Percentiles rank a stretch among this genome's conserved stretches.
phyloP scores from a whole-genome alignment of 2,888 invertebrate genomes.

The Polylopha cassiicola region DNA sequence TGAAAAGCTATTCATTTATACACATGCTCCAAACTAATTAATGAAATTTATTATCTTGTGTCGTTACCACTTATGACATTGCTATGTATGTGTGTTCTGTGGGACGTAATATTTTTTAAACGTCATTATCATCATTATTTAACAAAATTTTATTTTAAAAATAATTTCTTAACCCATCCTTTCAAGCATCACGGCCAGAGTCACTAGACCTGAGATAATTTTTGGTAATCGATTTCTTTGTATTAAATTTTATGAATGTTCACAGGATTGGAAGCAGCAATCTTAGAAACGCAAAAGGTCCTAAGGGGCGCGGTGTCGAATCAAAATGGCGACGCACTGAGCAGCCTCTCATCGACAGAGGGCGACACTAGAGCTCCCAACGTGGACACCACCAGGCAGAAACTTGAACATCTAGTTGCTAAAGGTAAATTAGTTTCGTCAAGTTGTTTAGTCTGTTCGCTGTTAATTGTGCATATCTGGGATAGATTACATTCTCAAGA shows the following conservation, averaged over 20 bases:
- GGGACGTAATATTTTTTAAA: too few relatives aligned
- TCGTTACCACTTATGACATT: too few relatives aligned
- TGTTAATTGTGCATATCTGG: neutral
- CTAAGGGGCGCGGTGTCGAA: constrained; percentile 62
- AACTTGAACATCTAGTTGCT: constrained; percentile 53
- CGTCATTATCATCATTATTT: too few relatives aligned
- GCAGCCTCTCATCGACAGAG: constrained; percentile 45
- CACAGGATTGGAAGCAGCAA: constrained; percentile 74
- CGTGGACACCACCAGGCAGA: constrained; percentile 45
- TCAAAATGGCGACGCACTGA: constrained; percentile 36
- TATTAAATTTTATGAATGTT: neutral
- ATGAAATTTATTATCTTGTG: too few relatives aligned
- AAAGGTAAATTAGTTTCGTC: constrained; percentile 51
- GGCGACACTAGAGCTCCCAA: constrained; percentile 39
- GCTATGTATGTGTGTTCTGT: too few relatives aligned
- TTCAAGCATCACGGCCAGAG: neutral
- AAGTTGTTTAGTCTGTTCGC: neutral
- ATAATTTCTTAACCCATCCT: too few relatives aligned
- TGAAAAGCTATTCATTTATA: too few relatives aligned
- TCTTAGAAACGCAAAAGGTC: constrained; percentile 76
- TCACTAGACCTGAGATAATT: neutral
- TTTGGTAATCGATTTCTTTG: neutral
- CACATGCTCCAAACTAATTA: too few relatives aligned
- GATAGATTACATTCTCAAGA: neutral
- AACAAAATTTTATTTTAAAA: too few relatives aligned